phyloP scores from a whole-genome alignment of 2,888 invertebrate genomes.

The Nomada flava region DNA sequence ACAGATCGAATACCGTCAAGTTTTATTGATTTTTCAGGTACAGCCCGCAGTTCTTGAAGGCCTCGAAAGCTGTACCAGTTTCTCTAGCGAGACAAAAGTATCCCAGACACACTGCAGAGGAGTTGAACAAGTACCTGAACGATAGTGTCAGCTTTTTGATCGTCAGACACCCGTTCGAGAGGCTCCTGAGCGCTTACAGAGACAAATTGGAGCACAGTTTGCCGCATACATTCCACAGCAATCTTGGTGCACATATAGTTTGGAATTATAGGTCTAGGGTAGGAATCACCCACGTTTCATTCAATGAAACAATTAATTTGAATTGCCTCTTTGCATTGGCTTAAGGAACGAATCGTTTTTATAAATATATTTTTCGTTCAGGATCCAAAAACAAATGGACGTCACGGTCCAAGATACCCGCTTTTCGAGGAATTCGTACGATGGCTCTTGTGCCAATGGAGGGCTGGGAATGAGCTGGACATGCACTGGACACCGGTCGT shows the following conservation, averaged over 20 bases:
- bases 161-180: constrained; percentile 92
- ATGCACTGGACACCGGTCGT: constrained; percentile 96
- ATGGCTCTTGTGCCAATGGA: constrained; percentile 90
- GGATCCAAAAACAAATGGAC: constrained; percentile 80
- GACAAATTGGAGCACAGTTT: constrained; percentile 94
- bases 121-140: constrained; percentile 90
- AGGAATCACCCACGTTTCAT: constrained; percentile 44
- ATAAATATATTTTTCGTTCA: constrained; percentile 38
- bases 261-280: constrained; percentile 89
- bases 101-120: constrained; percentile 90
- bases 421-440: constrained; percentile 93
- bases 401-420: constrained; percentile 87
- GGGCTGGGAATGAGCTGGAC: constrained; percentile 88
- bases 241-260: constrained; percentile 91
- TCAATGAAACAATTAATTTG: too few relatives aligned
- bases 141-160: constrained; percentile 93
- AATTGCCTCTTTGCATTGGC: not conserved
- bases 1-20: not conserved
- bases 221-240: constrained; percentile 93
- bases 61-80: constrained; percentile 91
- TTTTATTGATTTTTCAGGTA: constrained; percentile 84
- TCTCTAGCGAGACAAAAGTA: constrained; percentile 92
- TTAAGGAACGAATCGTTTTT: not conserved
- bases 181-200: constrained; percentile 92
- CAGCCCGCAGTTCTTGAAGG: constrained; percentile 90